Percentiles rank a stretch among this genome's conserved stretches.
phyloP scores from a whole-genome alignment of 23 tunicate genomes.

The Halocynthia aurantium region DNA sequence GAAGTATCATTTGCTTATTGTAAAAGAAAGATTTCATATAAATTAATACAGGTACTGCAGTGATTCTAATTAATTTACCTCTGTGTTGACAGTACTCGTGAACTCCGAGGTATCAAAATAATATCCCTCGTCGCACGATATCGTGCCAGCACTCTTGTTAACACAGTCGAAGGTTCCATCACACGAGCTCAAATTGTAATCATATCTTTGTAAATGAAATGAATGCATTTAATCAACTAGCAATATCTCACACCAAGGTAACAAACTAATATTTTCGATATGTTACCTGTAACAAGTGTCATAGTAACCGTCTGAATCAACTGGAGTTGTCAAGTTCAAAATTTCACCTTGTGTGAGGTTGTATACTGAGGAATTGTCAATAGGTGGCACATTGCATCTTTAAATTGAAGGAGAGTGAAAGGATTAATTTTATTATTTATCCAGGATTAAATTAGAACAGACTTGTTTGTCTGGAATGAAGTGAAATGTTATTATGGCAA shows the following conservation, averaged over 20 bases:
- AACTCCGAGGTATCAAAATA: slow-evolving; percentile 47
- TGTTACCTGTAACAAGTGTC: slow-evolving; percentile 48
- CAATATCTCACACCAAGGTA: too few relatives aligned
- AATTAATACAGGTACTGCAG: background rate
- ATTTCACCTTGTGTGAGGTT: slow-evolving; percentile 59
- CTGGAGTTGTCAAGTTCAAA: slow-evolving; percentile 58
- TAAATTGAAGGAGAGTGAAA: background rate
- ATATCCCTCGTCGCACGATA: slow-evolving; percentile 64
- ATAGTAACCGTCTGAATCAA: slow-evolving; percentile 15
- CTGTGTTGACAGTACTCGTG: slow-evolving; percentile 52
- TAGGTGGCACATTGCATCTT: slow-evolving; percentile 87
- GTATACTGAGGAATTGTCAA: slow-evolving; percentile 63
- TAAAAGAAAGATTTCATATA: background rate
- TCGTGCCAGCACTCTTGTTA: slow-evolving; percentile 33
- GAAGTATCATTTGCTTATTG: background rate
- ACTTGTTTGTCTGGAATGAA: too few relatives aligned
- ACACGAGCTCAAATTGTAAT: slow-evolving; percentile 51
- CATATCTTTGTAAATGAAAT: slow-evolving; percentile 34
- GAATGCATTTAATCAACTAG: too few relatives aligned
- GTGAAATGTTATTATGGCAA: too few relatives aligned
- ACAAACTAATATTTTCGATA: background rate
- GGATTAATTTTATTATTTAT: background rate
- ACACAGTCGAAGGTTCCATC: slow-evolving; percentile 47
- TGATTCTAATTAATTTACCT: slow-evolving; percentile 21
- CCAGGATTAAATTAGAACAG: background rate